Evolutionary conservation across 2,888 invertebrate genomes (phyloP).

Genomic region (Synanthedon myopaeformis): DNA sequence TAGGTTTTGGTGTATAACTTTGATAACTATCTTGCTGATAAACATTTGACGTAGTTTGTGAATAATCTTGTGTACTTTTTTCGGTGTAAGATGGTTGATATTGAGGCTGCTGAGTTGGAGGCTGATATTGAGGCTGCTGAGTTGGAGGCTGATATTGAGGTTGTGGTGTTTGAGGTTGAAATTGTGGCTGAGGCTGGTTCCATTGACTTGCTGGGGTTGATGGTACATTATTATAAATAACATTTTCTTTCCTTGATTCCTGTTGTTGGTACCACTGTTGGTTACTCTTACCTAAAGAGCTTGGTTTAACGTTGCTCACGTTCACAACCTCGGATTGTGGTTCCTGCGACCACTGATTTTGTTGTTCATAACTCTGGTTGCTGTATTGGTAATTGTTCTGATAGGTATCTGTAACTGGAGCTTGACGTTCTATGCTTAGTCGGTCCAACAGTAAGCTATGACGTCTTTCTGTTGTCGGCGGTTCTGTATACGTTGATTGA

Average conservation of each 20-base stretch:
- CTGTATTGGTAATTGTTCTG: slow-evolving; percentile 36
- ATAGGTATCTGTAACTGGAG: slow-evolving; percentile 43
- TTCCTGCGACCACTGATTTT: slow-evolving; percentile 42
- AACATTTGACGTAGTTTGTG: slow-evolving; percentile 20
- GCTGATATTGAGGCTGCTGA: not conserved
- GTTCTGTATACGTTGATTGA: slow-evolving; percentile 39
- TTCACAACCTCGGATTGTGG: slow-evolving; percentile 56
- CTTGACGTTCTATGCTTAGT: slow-evolving; percentile 54
- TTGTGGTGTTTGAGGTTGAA: slow-evolving; percentile 16
- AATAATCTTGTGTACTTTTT: slow-evolving; percentile 25
- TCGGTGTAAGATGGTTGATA: slow-evolving; percentile 31
- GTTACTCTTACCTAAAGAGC: slow-evolving; percentile 52
- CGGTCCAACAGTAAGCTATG: slow-evolving; percentile 56
- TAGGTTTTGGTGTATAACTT: slow-evolving; percentile 41
- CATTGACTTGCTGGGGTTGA: slow-evolving; percentile 26
- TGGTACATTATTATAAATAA: slow-evolving; percentile 32
- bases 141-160: not conserved
- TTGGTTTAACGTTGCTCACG: slow-evolving; percentile 59
- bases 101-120: slow-evolving; percentile 2
- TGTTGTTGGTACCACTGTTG: slow-evolving; percentile 55
- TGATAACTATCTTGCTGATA: slow-evolving; percentile 28
- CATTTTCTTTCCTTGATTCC: slow-evolving; percentile 30
- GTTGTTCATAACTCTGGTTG: slow-evolving; percentile 40
- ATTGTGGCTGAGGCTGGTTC: slow-evolving; percentile 13
- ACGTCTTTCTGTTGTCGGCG: slow-evolving; percentile 40